These are phyloP conservation scores for Alviniconcha marisindica DNA, from an alignment of 1,140 invertebrate species.

Conservation along the genomic window DNA sequence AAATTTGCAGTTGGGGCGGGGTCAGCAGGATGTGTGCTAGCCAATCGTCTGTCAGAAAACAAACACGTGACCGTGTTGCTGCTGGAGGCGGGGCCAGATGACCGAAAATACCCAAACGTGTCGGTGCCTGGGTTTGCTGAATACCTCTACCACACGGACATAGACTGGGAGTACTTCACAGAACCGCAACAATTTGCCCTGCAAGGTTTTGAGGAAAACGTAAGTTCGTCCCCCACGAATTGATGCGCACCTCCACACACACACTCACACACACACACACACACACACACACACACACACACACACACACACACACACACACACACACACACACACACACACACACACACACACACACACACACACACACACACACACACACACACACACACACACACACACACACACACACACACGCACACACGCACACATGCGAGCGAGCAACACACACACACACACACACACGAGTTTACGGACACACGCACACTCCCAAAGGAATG, in stretches of 20 bases:
- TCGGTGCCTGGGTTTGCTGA: constrained; percentile 37
- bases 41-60: constrained; percentile 46
- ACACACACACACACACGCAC: too few species aligned
- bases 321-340: too few species aligned
- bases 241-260: too few species aligned
- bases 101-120: constrained; percentile 37
- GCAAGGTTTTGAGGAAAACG: constrained; percentile 33
- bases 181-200: constrained; percentile 29
- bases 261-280: too few species aligned
- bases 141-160: constrained; percentile 22
- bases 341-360: too few species aligned
- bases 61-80: constrained; percentile 41
- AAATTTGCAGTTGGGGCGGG: constrained; percentile 42
- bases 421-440: too few species aligned
- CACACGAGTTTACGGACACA: too few species aligned
- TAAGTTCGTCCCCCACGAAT: not conserved
- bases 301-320: too few species aligned
- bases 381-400: too few species aligned
- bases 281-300: too few species aligned
- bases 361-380: too few species aligned
- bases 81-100: constrained; percentile 47
- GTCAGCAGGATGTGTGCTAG: constrained; percentile 42
- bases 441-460: not conserved
- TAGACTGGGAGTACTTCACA: constrained; percentile 39
- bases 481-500: too few species aligned